Evolutionary conservation across 1,140 invertebrate species (phyloP), one percentile per base, ranked within the genome.

Genomic region (Diabrotica undecimpunctata): DNA sequence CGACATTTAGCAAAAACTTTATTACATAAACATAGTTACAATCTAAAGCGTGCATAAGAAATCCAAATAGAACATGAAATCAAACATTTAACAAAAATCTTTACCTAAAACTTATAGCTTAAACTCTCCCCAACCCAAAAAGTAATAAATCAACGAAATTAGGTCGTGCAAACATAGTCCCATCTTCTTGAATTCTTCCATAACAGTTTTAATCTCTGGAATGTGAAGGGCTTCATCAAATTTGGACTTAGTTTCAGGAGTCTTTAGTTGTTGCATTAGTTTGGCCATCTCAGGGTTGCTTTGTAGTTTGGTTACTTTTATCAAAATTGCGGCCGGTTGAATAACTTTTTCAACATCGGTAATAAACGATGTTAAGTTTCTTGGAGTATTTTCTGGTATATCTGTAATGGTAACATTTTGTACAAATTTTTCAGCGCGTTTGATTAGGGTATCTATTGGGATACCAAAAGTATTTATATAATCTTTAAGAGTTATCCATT

Each of bases 61-160:
- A 25, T 25, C 4, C n/a, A 25, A 25, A 25, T 25, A 25, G 25
- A 25, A 25, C 25, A 25, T 25, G 25, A 25, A 25, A 25, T 25
- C 25, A 25, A 25, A 25, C 25, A 25, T 25, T n/a, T 25, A 25
- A 25, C 25, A 25, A 25, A 25, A 25, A 25, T 25, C 25, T 25
- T 2, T 25, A 25, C 25, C 4, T 25, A 25, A 25, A 46, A 46
- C 2, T 46, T 46, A 46, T 6, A 46, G 8, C n/a, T 61, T 61
- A 10, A 61, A 61, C 46, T 61, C 46, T 0, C 59, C 59, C 73
- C 73, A 74, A 35, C 72, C 73, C 46, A 73, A 61, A 61, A 73
- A 66, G n/a, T 62, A 25, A 54, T 67, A 72, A 6, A 69, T 10
- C 25, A 69, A 37, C 9, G 62, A 52, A 58, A 70, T 39, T n/a